Evolutionary conservation across 2,888 invertebrate genomes (phyloP), one percentile per base, ranked within the genome.

Genomic region (Lasius fuliginosus): DNA sequence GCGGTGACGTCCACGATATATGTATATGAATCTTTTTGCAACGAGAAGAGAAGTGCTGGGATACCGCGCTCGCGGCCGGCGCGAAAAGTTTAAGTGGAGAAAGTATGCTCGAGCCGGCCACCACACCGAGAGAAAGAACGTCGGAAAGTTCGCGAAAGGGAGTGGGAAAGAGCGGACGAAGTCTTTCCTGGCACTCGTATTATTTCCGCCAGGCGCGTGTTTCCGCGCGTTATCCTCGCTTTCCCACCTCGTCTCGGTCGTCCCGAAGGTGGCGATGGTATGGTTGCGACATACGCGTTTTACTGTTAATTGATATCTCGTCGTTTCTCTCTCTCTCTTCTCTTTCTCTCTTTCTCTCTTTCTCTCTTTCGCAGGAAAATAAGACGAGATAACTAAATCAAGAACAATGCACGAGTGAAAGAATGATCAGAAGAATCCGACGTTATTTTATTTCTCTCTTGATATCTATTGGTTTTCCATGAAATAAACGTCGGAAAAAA

Each of bases 221-320:
- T 64, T 82, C 75, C 82, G 75, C 76, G 76, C 53, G 82, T 82
- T 75, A 74, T 64, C 53, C 76, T 82, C 56, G 53, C 56, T 30
- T 56, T 65, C 81, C 82, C n/a, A 71, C 69, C 33, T 60, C 53
- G n/a, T n/a, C 69, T n/a, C 69, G 33, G 69, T 49, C 58, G 33
- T 67, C 30, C 9, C 40, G 69, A 33, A 42, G 49, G 42, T 40
- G 53, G 23, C 46, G 46, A 42, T 62, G 30, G 18, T 42, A 49
- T 46, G 27, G 33, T 60, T 68, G 62, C 89, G 87, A 89, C 86
- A 83, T 83, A 87, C 91, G 87, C 87, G 87, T 90, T 92, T 92
- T 91, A 92, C 90, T 90, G 92, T 92, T 90, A 91, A 92, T 92
- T 91, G 92, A 87, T 84, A 56, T 64, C 73, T 49, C 67, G 58